A percentile compares a stretch with the other conserved stretches of the same genome.
Evolutionary conservation across 1,140 invertebrate genomes (phyloP).

Genomic region (Bicyclus anynana): DNA sequence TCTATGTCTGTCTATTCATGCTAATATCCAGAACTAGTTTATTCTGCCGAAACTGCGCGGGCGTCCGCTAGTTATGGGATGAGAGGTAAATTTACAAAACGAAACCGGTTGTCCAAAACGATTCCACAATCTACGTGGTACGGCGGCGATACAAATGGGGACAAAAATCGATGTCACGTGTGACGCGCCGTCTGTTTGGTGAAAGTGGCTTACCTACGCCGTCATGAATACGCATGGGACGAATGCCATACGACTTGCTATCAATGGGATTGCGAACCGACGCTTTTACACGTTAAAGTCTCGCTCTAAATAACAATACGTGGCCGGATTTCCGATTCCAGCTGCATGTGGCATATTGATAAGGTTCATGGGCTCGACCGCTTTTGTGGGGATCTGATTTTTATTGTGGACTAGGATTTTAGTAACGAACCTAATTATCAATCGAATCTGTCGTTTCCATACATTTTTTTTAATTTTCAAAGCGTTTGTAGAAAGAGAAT

Average conservation of each 20-base stretch:
- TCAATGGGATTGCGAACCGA: constrained; percentile 57
- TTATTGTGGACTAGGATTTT: too few relatives aligned
- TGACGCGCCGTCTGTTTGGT: constrained; percentile 49
- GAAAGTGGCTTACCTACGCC: constrained; percentile 51
- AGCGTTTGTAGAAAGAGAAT: too few relatives aligned
- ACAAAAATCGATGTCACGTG: constrained; percentile 58
- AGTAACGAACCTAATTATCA: too few relatives aligned
- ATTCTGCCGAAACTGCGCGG: too few relatives aligned
- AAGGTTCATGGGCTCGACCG: not conserved
- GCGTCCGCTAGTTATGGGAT: too few relatives aligned
- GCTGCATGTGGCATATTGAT: constrained; percentile 2
- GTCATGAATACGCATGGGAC: constrained; percentile 46
- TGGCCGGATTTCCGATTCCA: constrained; percentile 33
- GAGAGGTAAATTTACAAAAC: not conserved
- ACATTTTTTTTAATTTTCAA: too few relatives aligned
- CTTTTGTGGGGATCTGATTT: not conserved
- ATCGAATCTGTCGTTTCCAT: too few relatives aligned
- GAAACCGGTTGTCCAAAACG: not conserved
- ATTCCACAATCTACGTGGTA: constrained; percentile 1
- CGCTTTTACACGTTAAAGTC: constrained; percentile 43
- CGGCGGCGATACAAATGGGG: constrained; percentile 22
- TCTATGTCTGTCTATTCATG: too few relatives aligned
- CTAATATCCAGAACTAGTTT: too few relatives aligned
- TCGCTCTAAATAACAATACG: constrained; percentile 34
- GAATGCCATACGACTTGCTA: constrained; percentile 44